Evolutionary conservation across 1,140 invertebrate genomes (phyloP), one percentile per base, ranked within the genome.

Genomic region (Nebria ingens): DNA sequence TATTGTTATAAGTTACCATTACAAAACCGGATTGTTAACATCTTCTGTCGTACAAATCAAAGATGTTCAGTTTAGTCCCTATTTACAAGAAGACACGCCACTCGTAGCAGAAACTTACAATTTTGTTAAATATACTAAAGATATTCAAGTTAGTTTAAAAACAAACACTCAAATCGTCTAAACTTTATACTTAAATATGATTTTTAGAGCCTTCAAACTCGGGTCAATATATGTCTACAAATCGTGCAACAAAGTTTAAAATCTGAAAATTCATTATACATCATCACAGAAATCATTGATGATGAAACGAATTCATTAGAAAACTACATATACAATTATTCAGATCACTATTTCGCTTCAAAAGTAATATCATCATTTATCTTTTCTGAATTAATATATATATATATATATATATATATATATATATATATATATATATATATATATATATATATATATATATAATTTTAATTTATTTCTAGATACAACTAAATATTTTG

Each of bases 31-130:
- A 21, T 56, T 69, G 4, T 42, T 67, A 15, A 58, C 59, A 1
- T 62, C 61, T 12, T 57, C 63, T 1, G 62, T 64, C 0, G 56
- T 71, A 1, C 66, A 71, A 62, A 53, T 71, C 0, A 59, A 60
- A 21, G 65, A 61, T n/a, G 56, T 68, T n/a, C 25, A 34, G 25
- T 34, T 34, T n/a, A n/a, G n/a, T n/a, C n/a, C n/a, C n/a, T n/a
- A n/a, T n/a, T 6, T 34, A 34, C 25, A 34, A 34, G 52, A 62
- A 20, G 59, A 61, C 2, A 61, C 56, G 19, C 53, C 61, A 15
- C 54, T 65, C 9, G 58, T 60, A 19, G 42, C 51, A 21, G 56
- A 59, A 19, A 20, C 55, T 15, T 63, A 62, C 55, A 34, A 58
- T 59, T 21, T 64, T 59, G 6, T 65, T 9, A 34, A 34, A 34